Percentiles rank a stretch among this genome's conserved stretches.
Evolutionary conservation across 2,113 vertebrate genomes (phyloP).

Genomic region (Zosterops borbonicus): DNA sequence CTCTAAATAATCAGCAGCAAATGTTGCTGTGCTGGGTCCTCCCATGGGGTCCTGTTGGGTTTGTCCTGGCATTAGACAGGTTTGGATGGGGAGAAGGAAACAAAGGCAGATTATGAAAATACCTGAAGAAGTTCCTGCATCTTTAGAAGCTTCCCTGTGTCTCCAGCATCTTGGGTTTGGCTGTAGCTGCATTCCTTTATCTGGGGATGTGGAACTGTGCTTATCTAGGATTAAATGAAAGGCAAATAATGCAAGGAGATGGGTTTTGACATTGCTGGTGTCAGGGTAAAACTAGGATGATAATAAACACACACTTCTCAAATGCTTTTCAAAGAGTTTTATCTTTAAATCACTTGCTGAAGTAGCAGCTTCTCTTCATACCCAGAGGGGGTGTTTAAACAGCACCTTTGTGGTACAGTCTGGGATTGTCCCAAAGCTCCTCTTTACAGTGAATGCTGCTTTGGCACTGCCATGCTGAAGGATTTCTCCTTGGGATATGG

Average conservation of each 20-base stretch:
- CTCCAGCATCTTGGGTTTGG: not conserved
- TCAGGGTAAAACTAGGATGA: not conserved
- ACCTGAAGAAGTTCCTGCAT: not conserved
- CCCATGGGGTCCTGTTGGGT: fast-evolving
- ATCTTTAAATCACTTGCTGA: not conserved
- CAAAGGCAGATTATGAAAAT: not conserved
- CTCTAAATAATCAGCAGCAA: not conserved
- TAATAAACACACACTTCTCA: not conserved
- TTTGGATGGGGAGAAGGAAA: not conserved
- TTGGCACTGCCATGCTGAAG: not conserved
- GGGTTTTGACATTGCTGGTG: not conserved
- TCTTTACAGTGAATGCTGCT: not conserved
- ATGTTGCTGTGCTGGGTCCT: not conserved
- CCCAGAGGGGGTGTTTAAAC: not conserved
- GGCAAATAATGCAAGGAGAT: not conserved
- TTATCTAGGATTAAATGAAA: not conserved
- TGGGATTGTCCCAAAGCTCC: not conserved
- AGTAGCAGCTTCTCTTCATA: not conserved
- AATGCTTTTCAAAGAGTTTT: not conserved
- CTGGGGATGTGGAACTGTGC: not conserved
- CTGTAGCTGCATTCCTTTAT: not conserved
- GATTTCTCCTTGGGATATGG: not conserved
- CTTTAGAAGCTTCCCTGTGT: not conserved
- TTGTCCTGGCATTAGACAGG: not conserved
- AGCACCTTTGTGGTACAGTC: not conserved